Conservation (phyloP, 2,888 invertebrate genomes). For the Steinernema scapterisci region DNA sequence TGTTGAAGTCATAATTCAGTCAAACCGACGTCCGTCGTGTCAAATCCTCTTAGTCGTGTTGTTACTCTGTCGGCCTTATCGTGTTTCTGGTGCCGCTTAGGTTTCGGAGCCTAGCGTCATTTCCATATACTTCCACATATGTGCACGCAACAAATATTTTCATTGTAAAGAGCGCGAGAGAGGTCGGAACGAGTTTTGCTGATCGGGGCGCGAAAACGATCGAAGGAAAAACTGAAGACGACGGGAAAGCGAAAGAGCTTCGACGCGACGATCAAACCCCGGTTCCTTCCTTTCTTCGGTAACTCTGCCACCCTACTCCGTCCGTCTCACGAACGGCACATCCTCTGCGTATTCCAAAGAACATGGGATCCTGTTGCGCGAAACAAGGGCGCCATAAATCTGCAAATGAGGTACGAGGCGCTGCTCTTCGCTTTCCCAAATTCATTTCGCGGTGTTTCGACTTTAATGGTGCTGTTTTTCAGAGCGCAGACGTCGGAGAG, state of each 20-base stretch:
- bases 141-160: not conserved
- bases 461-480: not conserved
- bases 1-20: too few relatives aligned
- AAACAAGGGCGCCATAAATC: not conserved
- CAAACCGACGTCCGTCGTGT: too few relatives aligned
- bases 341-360: not conserved
- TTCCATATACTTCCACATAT: too few relatives aligned
- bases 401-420: not conserved
- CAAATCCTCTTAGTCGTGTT: too few relatives aligned
- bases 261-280: not conserved
- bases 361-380: conserved; percentile 7
- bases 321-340: too few relatives aligned
- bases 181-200: conserved; percentile 27
- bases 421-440: not conserved
- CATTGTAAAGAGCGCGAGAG: conserved; percentile 1
- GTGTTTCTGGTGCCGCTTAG: too few relatives aligned
- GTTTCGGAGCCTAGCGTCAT: too few relatives aligned
- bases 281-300: not conserved
- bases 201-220: conserved; percentile 23
- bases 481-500: conserved; percentile 57
- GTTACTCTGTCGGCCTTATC: too few relatives aligned
- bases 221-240: conserved; percentile 25
- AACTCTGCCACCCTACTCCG: not conserved
- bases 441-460: not conserved
- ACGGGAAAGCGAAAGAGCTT: conserved; percentile 8